These are phyloP conservation scores for Acanthosoma haemorrhoidale DNA, from an alignment of 2,888 invertebrate species.

Conservation along the genomic window DNA sequence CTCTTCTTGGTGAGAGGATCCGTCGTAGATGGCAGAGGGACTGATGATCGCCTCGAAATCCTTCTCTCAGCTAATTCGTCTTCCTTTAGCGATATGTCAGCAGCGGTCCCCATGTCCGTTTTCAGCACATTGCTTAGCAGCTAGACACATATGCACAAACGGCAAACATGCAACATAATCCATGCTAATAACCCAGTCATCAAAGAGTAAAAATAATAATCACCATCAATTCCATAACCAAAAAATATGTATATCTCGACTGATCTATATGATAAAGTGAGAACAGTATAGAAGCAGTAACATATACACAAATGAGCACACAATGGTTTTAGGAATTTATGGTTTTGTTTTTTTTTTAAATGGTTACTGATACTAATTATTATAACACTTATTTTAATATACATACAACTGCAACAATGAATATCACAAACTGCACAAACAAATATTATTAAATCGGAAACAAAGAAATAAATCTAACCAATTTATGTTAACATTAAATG, in stretches of 20 bases:
- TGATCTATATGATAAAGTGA: background rate
- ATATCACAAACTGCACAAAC: too few species aligned
- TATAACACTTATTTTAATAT: too few species aligned
- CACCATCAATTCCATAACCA: constrained; percentile 21
- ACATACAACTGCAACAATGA: too few species aligned
- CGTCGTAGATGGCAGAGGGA: background rate
- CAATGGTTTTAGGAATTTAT: constrained; percentile 4
- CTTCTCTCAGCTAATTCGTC: background rate
- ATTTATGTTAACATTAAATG: too few species aligned
- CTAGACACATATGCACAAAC: constrained; percentile 52
- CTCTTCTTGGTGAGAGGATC: background rate
- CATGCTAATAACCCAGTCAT: background rate
- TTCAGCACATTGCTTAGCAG: constrained; percentile 16
- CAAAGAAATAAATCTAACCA: too few species aligned
- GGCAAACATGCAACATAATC: constrained; percentile 15
- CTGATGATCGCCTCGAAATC: background rate
- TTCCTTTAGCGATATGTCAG: background rate
- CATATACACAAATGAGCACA: background rate
- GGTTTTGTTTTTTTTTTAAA: too few species aligned
- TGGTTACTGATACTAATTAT: too few species aligned
- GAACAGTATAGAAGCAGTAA: background rate
- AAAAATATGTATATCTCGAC: too few species aligned
- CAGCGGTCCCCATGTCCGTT: constrained; percentile 1
- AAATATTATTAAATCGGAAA: too few species aligned
- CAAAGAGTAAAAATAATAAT: background rate